Conservation (phyloP, 2,797 vertebrate genomes). For the Acanthopagrus latus region DNA sequence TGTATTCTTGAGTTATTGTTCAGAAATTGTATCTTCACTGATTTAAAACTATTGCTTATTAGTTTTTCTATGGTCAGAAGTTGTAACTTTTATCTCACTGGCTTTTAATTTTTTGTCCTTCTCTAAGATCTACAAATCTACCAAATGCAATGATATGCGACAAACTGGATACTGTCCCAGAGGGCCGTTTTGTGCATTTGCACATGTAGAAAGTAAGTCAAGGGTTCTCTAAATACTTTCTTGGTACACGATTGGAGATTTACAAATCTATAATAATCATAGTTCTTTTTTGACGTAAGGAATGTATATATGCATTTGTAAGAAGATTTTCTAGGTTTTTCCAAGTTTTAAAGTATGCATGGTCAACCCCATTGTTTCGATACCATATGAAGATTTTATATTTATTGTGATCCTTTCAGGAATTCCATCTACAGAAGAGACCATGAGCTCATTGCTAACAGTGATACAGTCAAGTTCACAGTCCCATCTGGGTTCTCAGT, state of each 20-base stretch:
- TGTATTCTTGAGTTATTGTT: constrained; percentile 1
- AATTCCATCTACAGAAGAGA: constrained; percentile 88
- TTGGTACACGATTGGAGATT: not conserved
- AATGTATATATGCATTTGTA: not conserved
- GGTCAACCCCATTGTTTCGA: not conserved
- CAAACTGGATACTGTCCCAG: constrained; percentile 94
- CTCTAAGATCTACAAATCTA: constrained; percentile 94
- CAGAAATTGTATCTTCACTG: not conserved
- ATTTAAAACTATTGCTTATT: not conserved
- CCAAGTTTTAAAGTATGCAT: not conserved
- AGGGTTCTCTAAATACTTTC: not conserved
- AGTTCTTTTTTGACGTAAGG: not conserved
- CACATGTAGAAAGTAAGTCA: constrained; percentile 93
- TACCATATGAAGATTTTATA: not conserved
- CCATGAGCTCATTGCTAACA: constrained; percentile 87
- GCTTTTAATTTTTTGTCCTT: constrained; percentile 32
- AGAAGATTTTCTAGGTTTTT: not conserved
- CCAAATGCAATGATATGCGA: constrained; percentile 96
- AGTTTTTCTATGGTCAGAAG: not conserved
- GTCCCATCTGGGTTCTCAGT: constrained; percentile 84
- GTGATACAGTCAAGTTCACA: constrained; percentile 87
- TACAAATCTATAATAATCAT: not conserved
- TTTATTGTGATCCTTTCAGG: constrained; percentile 70
- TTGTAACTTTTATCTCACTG: not conserved
- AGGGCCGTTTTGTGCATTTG: constrained; percentile 95